Evolutionary conservation across 2,113 vertebrate genomes (phyloP), one percentile per base, ranked within the genome.

Genomic region (Melanocharis versteri): DNA sequence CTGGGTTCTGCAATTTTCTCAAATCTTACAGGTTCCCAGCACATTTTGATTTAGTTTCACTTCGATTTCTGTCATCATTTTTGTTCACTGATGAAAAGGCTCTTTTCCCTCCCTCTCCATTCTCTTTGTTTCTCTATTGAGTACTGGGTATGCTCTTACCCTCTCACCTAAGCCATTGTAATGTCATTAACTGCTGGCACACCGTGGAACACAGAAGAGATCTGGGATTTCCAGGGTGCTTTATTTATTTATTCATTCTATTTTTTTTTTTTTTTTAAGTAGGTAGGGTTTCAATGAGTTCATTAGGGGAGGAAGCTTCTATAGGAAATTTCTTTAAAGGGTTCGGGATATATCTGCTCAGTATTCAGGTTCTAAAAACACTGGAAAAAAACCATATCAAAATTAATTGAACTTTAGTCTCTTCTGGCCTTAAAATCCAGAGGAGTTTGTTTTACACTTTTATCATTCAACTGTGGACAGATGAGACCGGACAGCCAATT

Each of bases 401-500:
- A 90, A 89, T 31, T 5, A 81, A n/a, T 37, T 86, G 47, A 94
- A 71, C 44, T 88, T 88, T 24, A 85, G 45, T 62, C 50, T 94
- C 7, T 92, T 68, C 62, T 87, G 60, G 44, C 31, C 85, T 37
- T 86, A 81, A 88, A 86, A 73, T 47, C 18, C 17, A 26, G n/a
- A 81, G 9, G 39, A 87, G 58, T 86, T 89, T 70, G 18, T 78
- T 94, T 83, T 51, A 71, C 22, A 56, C 90, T 94, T 96, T 95
- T 42, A 57, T 94, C 79, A 95, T 88, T 96, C 71, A 93, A 3
- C 82, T 15, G 0, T 90, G 58, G 79, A 30, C 45, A 87, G 87
- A 94, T 83, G 83, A 92, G 85, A 92, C 44, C 0, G 5, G 93
- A 91, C 91, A 96, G 79, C 56, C 71, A 81, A 68, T 92, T 94